Percentiles rank a stretch among this genome's conserved stretches.
These are phyloP conservation scores for Subanguina moxae DNA, from an alignment of 1,140 invertebrate genomes.

Conservation along the genomic window DNA sequence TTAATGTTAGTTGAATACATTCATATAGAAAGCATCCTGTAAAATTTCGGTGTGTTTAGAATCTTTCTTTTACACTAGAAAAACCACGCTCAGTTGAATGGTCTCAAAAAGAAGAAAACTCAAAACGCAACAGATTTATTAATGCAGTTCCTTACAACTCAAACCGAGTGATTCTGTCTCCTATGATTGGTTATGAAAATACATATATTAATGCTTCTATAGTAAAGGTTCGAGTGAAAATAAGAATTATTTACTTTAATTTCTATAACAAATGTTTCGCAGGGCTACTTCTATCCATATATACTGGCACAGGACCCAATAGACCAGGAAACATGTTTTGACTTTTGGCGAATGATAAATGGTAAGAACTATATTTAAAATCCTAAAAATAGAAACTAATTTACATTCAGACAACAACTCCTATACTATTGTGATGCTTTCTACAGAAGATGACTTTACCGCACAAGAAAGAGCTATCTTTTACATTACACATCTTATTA, in stretches of 20 bases:
- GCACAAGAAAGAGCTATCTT: slow-evolving; percentile 44
- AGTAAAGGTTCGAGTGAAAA: slow-evolving; percentile 35
- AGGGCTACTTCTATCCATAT: slow-evolving; percentile 56
- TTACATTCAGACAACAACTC: slow-evolving; percentile 65
- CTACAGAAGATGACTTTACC: slow-evolving; percentile 76
- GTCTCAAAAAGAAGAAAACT: slow-evolving; percentile 54
- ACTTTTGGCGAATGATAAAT: slow-evolving; percentile 99
- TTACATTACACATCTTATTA: slow-evolving; percentile 4
- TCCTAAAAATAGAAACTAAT: too few relatives aligned
- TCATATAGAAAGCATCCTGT: not conserved
- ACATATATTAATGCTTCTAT: slow-evolving; percentile 54
- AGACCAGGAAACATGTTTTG: slow-evolving; percentile 68
- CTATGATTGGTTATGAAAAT: slow-evolving; percentile 47
- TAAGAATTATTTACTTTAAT: slow-evolving; percentile 1
- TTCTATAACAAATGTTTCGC: slow-evolving; percentile 10
- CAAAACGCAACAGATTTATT: slow-evolving; percentile 41
- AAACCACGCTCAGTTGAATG: slow-evolving; percentile 28
- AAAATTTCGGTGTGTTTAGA: slow-evolving; percentile 6
- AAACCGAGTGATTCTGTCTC: slow-evolving; percentile 50
- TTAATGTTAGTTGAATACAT: slow-evolving; percentile 29
- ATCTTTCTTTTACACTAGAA: slow-evolving; percentile 38
- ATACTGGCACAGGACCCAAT: slow-evolving; percentile 74
- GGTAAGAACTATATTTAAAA: slow-evolving; percentile 65
- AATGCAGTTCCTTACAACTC: slow-evolving; percentile 55
- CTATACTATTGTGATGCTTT: slow-evolving; percentile 95